Base-by-base conservation (phyloP, 1,140 invertebrate species). In the Conus betulinus region DNA sequence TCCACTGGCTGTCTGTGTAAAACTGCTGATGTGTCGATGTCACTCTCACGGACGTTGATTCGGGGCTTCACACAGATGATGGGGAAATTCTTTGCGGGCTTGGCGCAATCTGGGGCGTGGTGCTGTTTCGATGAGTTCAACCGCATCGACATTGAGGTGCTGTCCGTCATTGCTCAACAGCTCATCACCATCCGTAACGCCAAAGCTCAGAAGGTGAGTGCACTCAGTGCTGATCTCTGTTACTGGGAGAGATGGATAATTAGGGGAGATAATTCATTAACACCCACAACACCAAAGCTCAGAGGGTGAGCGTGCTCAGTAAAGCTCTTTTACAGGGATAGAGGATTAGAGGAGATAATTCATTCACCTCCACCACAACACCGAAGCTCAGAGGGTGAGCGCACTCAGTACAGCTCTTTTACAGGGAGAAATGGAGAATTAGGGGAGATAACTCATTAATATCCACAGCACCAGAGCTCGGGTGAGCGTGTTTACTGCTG, bases 41-140 rank as follows among this genome's bases (percentile, higher is more conserved):
- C 39, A 39, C 51, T 96, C 97, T n/a, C 95, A 39, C 39, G 0
- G 39, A 39, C 97, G 1, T 97, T 39, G 39, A 39, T 39, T 39
- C 3, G 39, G 0, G 39, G 39, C 39, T 97, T 39, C 39, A 39
- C 39, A 92, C 97, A 97, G 95, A 98, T 98, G 97, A 98, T 98
- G 97, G 97, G 97, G 0, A 90, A 94, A 87, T 98, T 98, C 93
- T 98, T 98, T 94, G 97, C 97, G 11, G 94, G 98, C 0, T 93
- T 98, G 88, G 98, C 97, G 0, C 97, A 98, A 87, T 98, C 97
- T 5, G 98, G 98, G 10, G 97, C 97, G 3, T 98, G 98, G 98
- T 98, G 97, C 92, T 98, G 98, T 92, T 98, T 98, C 94, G 98
- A 98, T 92, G 98, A 98, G 94, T 98, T 98, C 94, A 98, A 98